Percentiles rank a stretch among this genome's conserved stretches.
phyloP scores from a whole-genome alignment of 2,797 vertebrate genomes.

The Sphenopsis melanotis region DNA sequence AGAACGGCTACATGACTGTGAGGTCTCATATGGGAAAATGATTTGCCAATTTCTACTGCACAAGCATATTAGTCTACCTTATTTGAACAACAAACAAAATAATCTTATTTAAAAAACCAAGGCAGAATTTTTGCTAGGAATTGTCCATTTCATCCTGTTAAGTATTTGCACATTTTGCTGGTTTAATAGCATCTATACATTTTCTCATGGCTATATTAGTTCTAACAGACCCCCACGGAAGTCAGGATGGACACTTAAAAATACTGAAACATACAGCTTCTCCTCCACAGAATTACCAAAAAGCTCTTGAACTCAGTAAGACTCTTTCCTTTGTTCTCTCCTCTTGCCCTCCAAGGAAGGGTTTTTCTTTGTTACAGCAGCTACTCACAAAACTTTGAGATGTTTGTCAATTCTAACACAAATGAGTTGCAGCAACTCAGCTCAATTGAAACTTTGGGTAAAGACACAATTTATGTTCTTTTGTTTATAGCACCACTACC shows the following conservation, averaged over 20 bases:
- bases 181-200: neutral
- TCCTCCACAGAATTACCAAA: neutral
- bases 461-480: neutral
- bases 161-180: neutral
- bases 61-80: neutral
- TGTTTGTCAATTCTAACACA: neutral
- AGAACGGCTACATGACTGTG: neutral
- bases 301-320: neutral
- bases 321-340: neutral
- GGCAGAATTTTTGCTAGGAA: neutral
- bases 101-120: neutral
- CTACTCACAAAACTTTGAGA: neutral
- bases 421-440: neutral
- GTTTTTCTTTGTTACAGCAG: neutral
- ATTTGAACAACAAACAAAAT: neutral
- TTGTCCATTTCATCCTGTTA: neutral
- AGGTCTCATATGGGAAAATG: neutral
- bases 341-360: neutral
- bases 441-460: neutral
- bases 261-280: neutral
- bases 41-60: slow-evolving; percentile 1
- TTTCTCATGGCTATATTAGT: neutral
- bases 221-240: neutral
- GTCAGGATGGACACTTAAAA: neutral
- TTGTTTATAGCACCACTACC: neutral